phyloP scores from a whole-genome alignment of 2,113 vertebrate genomes.

The Hystrix cristata region DNA sequence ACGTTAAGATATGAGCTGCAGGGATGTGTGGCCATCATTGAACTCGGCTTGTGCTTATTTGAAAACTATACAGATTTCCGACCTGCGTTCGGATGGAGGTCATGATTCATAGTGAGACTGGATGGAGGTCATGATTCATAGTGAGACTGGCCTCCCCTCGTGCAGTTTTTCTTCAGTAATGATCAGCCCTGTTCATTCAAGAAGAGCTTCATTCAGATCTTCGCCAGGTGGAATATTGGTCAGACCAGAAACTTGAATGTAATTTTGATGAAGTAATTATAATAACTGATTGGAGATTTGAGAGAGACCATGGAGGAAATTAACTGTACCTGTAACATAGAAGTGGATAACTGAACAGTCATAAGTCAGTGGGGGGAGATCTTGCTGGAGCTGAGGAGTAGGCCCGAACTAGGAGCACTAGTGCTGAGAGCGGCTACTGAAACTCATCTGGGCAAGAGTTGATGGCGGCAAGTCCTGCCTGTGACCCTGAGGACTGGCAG shows the following conservation, averaged over 20 bases:
- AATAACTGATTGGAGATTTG: not conserved
- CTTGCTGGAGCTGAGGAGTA: not conserved
- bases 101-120: not conserved
- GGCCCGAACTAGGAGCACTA: too few species aligned
- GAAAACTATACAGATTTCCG: not conserved
- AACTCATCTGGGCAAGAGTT: not conserved
- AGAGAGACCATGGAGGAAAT: not conserved
- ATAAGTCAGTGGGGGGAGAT: not conserved
- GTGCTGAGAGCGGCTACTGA: not conserved
- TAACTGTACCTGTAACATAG: not conserved
- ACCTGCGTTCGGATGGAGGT: not conserved
- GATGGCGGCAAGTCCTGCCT: not conserved
- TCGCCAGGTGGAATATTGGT: not conserved
- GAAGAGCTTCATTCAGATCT: not conserved
- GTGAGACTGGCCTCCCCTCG: not conserved
- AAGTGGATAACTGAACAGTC: not conserved
- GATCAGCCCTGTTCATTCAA: not conserved
- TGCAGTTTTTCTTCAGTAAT: not conserved
- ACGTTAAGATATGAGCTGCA: not conserved
- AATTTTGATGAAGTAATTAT: not conserved
- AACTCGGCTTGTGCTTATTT: not conserved
- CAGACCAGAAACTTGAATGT: not conserved
- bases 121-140: not conserved
- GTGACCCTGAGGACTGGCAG: not conserved
- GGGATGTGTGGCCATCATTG: not conserved